Evolutionary conservation across 2,888 invertebrate species (phyloP), one percentile per base, ranked within the genome.

Genomic region (Brachyptera putata): DNA sequence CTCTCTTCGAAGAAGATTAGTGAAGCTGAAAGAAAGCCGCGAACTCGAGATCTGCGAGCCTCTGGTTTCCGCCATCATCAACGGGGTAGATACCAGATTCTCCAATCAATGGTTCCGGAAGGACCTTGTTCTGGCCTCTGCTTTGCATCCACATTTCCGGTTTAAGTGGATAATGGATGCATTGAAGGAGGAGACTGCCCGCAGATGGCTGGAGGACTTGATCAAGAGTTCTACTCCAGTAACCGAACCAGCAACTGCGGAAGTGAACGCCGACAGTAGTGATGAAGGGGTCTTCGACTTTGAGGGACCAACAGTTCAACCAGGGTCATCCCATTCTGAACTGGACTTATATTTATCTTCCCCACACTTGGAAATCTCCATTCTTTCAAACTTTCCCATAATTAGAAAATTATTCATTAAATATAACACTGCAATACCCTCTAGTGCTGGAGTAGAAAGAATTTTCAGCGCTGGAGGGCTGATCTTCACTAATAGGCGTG

Each of bases 121-220:
- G 50, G 50, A 50, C 5, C 50, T 50, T 26, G 50, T 50, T 2
- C 16, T 50, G 9, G 50, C 50, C 30, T 50, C 50, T 9, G 25
- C 25, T 50, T 16, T 25, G 4, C 50, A 50, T 22, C 50, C 22
- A 5, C 26, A 30, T 5, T 50, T 24, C n/a, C 25, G 50, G 11
- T 34, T 50, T 18, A 5, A 2, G 2, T 50, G 50, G 50, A n/a
- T n/a, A n/a, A n/a, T n/a, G n/a, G n/a, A n/a, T n/a, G n/a, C n/a
- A n/a, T n/a, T n/a, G n/a, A n/a, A n/a, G n/a, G n/a, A n/a, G n/a
- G n/a, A n/a, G n/a, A n/a, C n/a, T n/a, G n/a, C n/a, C n/a, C n/a
- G n/a, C n/a, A n/a, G n/a, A n/a, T n/a, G n/a, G n/a, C n/a, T n/a
- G n/a, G n/a, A n/a, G n/a, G n/a, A n/a, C n/a, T n/a, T n/a, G n/a